Evolutionary conservation across 2,888 invertebrate genomes (phyloP).

Genomic region (Entomobrya proxima): DNA sequence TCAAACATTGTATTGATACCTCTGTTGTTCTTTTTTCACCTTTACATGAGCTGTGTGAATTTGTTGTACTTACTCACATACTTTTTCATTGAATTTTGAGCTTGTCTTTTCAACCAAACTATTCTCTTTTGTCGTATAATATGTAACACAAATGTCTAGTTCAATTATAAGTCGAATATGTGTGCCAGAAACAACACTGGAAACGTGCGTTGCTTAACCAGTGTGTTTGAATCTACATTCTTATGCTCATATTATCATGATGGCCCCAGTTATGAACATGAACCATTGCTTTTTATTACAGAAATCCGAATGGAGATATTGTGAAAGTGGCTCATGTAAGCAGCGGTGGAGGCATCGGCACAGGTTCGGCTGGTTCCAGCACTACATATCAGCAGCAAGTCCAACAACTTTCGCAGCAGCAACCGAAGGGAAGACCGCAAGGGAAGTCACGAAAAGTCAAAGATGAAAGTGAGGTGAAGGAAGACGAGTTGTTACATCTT

Average conservation of each 20-base stretch:
- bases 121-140: no score
- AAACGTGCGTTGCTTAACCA: background rate
- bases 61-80: background rate
- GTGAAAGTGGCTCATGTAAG: constrained; percentile 52
- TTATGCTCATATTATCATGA: constrained; percentile 1
- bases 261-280: constrained; percentile 40
- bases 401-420: background rate
- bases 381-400: constrained; percentile 45
- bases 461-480: constrained; percentile 59
- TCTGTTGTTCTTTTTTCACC: background rate
- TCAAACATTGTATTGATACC: background rate
- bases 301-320: constrained; percentile 88
- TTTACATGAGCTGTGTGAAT: background rate
- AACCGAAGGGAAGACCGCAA: constrained; percentile 44
- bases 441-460: constrained; percentile 61
- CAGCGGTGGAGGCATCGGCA: constrained; percentile 18
- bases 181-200: background rate
- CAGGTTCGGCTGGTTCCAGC: constrained; percentile 31
- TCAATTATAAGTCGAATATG: background rate
- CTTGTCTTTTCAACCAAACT: no score
- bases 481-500: constrained; percentile 46
- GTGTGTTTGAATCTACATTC: constrained; percentile 1
- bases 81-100: background rate
- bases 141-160: background rate
- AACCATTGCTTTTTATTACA: constrained; percentile 77